phyloP scores from a whole-genome alignment of 2,797 vertebrate species.

The Tolypeutes matacus region DNA sequence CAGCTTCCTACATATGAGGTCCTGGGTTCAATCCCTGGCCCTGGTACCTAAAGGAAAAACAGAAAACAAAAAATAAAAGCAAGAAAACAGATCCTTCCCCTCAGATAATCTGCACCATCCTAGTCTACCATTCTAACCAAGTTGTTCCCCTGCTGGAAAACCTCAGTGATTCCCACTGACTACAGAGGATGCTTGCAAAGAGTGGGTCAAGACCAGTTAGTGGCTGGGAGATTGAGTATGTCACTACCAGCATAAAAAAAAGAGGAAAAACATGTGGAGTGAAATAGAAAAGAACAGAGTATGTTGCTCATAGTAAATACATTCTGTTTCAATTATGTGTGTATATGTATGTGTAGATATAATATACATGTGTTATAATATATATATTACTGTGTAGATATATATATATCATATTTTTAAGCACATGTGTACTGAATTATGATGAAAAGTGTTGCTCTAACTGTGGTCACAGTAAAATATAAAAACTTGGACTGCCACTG shows the following conservation, averaged over 20 bases:
- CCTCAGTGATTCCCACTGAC: background rate
- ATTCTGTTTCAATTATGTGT: background rate
- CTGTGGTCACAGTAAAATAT: background rate
- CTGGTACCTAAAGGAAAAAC: too few species aligned
- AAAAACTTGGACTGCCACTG: background rate
- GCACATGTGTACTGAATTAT: background rate
- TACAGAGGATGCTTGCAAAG: background rate
- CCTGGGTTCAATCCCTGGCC: too few species aligned
- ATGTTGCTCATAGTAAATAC: background rate
- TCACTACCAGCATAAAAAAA: constrained; percentile 1
- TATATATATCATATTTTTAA: background rate
- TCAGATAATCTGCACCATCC: background rate
- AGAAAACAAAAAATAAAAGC: too few species aligned
- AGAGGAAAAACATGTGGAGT: background rate
- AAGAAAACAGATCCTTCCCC: background rate
- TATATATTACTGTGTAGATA: background rate
- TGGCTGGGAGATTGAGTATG: background rate
- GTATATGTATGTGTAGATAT: background rate
- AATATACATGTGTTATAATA: background rate
- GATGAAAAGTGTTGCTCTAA: background rate
- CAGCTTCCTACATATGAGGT: too few species aligned
- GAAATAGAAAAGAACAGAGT: background rate
- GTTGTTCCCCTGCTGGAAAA: background rate
- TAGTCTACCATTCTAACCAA: background rate
- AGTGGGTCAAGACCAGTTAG: background rate